Conservation (phyloP, 2,888 invertebrate species). For the Polydrusus tereticollis region DNA sequence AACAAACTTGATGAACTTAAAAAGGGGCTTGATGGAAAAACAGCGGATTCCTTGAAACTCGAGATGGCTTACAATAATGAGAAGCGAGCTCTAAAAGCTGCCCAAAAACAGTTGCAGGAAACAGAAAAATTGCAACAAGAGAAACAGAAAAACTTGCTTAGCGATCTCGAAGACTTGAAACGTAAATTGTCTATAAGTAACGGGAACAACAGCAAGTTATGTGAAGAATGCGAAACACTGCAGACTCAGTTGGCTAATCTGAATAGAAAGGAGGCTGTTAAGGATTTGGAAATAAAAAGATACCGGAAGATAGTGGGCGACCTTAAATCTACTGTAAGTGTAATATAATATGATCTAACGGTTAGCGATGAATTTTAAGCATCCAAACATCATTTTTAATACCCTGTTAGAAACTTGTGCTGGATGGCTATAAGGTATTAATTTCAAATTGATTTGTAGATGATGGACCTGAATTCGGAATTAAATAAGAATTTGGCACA, state of each 20-base stretch:
- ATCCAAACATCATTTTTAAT: too few species aligned
- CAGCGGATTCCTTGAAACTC: conserved; percentile 55
- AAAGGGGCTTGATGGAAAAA: conserved; percentile 55
- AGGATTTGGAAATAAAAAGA: conserved; percentile 54
- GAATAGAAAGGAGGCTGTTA: conserved; percentile 51
- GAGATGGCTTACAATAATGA: conserved; percentile 58
- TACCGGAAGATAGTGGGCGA: conserved; percentile 58
- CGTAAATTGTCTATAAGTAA: conserved; percentile 52
- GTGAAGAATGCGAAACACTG: conserved; percentile 50
- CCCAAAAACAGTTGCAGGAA: conserved; percentile 57
- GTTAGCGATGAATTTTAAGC: too few species aligned
- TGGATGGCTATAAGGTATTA: background rate
- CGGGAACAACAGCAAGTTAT: conserved; percentile 46
- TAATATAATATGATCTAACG: too few species aligned
- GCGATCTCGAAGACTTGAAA: conserved; percentile 54
- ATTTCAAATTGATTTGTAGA: conserved; percentile 46
- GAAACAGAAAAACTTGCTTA: conserved; percentile 52
- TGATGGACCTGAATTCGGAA: conserved; percentile 57
- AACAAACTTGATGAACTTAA: conserved; percentile 56
- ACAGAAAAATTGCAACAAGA: conserved; percentile 53
- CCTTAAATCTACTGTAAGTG: conserved; percentile 58
- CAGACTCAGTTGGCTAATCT: conserved; percentile 47
- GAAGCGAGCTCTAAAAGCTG: conserved; percentile 53
- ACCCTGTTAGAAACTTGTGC: too few species aligned
- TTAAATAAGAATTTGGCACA: conserved; percentile 54